phyloP scores from a whole-genome alignment of 1,140 invertebrate species.

The Drosophila murphyi region DNA sequence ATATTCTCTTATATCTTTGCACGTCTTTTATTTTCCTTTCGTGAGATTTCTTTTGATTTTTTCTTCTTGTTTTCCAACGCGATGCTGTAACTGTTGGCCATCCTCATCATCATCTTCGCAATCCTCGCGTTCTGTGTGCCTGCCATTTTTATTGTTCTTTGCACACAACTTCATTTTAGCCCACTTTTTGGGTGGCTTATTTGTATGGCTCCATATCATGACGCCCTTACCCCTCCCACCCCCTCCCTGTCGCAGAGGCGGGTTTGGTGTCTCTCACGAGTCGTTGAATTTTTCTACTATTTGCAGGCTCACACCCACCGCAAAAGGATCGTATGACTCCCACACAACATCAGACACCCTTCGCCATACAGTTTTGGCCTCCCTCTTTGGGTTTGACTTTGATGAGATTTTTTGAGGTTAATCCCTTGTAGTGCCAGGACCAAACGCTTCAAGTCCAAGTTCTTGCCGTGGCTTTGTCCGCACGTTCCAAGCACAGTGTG shows the following conservation, averaged over 20 bases:
- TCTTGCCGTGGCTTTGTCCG: slow-evolving; percentile 72
- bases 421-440: slow-evolving; percentile 80
- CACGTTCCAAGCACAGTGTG: slow-evolving; percentile 32
- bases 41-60: slow-evolving; percentile 38
- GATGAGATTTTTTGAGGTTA: slow-evolving; percentile 83
- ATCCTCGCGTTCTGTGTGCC: slow-evolving; percentile 14
- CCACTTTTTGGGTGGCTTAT: slow-evolving; percentile 81
- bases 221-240: neutral
- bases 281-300: slow-evolving; percentile 73
- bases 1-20: slow-evolving; percentile 28
- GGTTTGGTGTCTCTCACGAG: slow-evolving; percentile 54
- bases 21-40: slow-evolving; percentile 72
- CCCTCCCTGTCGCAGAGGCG: neutral
- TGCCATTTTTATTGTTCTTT: slow-evolving; percentile 80
- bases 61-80: slow-evolving; percentile 17
- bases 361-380: slow-evolving; percentile 43
- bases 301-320: slow-evolving; percentile 68
- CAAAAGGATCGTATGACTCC: slow-evolving; percentile 16
- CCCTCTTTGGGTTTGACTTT: slow-evolving; percentile 74
- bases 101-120: slow-evolving; percentile 31
- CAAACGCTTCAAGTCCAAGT: slow-evolving; percentile 77
- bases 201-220: slow-evolving; percentile 69
- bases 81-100: slow-evolving; percentile 71
- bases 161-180: slow-evolving; percentile 80
- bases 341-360: neutral